phyloP scores from a whole-genome alignment of 1,140 invertebrate species.

The Octopus sinensis region DNA sequence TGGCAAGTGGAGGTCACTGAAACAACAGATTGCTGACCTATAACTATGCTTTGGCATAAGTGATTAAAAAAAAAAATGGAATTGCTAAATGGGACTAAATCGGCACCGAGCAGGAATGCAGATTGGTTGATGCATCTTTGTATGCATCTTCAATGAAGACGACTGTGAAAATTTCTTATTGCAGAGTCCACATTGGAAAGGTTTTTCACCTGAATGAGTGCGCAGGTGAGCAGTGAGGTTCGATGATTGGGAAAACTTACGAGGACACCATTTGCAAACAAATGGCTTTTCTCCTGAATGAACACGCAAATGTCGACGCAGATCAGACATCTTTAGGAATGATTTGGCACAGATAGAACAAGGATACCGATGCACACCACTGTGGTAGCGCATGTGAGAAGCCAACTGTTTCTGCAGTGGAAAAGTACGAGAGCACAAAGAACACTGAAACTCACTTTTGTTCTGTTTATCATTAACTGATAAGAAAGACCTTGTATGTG shows the following conservation, averaged over 20 bases:
- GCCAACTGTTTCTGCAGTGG: constrained; percentile 89
- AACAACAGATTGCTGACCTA: too few species aligned
- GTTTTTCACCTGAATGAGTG: constrained; percentile 80
- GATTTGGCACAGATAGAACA: constrained; percentile 87
- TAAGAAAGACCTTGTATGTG: background rate
- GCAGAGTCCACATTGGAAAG: constrained; percentile 82
- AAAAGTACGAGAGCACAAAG: constrained; percentile 82
- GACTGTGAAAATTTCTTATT: constrained; percentile 64
- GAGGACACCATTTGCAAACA: constrained; percentile 79
- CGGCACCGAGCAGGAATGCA: too few species aligned
- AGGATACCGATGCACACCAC: constrained; percentile 69
- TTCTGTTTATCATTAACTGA: background rate
- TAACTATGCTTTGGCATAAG: too few species aligned
- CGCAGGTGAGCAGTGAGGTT: constrained; percentile 38
- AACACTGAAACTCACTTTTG: constrained; percentile 63
- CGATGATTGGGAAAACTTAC: constrained; percentile 66
- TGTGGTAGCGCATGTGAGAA: constrained; percentile 87
- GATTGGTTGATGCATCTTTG: too few species aligned
- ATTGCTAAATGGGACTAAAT: too few species aligned
- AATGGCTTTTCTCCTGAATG: constrained; percentile 87
- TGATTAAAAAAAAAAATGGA: too few species aligned
- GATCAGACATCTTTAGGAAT: constrained; percentile 88
- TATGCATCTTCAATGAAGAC: background rate
- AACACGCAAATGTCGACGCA: constrained; percentile 66
- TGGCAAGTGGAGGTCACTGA: too few species aligned